phyloP scores from a whole-genome alignment of 1,140 invertebrate genomes.

The Sycobia sp. region DNA sequence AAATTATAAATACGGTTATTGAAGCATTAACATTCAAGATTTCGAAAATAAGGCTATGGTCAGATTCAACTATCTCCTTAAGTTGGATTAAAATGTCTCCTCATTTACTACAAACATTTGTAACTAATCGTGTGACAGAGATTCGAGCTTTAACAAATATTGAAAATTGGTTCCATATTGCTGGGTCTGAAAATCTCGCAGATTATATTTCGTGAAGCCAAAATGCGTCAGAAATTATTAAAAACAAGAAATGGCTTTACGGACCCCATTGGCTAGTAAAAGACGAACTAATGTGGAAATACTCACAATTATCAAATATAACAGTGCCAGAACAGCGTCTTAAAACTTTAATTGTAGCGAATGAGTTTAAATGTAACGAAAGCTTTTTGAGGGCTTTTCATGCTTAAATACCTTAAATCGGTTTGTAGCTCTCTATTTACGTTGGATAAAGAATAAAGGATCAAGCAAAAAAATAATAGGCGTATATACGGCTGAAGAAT shows the following conservation, averaged over 20 bases:
- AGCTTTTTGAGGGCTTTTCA: conserved; percentile 1
- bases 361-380: neutral
- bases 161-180: conserved; percentile 43
- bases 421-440: neutral
- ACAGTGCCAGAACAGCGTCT: neutral
- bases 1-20: neutral
- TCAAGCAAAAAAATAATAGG: neutral
- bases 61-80: conserved; percentile 35
- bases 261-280: conserved; percentile 41
- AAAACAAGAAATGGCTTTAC: conserved; percentile 49
- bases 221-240: no score
- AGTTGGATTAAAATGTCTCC: conserved; percentile 46
- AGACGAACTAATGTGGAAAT: neutral
- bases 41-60: neutral
- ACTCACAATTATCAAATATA: no score
- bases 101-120: conserved; percentile 51
- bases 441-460: no score
- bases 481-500: no score
- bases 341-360: neutral
- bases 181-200: conserved; percentile 45
- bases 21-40: neutral
- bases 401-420: neutral
- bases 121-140: conserved; percentile 52
- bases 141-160: no score
- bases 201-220: conserved; percentile 25